Percentiles rank a stretch among this genome's conserved stretches.
phyloP scores from a whole-genome alignment of 1,140 invertebrate species.

The Lordiphosa stackelbergi region DNA sequence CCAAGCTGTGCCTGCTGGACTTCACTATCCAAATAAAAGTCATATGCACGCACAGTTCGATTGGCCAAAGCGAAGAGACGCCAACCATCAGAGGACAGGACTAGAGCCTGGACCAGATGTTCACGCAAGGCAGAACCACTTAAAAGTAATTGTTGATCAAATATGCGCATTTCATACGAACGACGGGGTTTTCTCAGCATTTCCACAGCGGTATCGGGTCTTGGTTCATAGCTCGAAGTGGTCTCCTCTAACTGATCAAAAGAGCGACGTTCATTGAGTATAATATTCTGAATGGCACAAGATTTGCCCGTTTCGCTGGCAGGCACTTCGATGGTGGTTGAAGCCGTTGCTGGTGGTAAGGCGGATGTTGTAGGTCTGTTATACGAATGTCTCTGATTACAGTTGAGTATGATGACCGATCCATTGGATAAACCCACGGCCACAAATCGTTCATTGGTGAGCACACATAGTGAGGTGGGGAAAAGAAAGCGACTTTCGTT shows the following conservation, averaged over 20 bases:
- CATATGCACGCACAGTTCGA: conserved; percentile 56
- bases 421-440: conserved; percentile 75
- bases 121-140: conserved; percentile 56
- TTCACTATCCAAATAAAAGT: conserved; percentile 64
- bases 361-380: conserved; percentile 23
- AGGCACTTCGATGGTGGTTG: neutral
- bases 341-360: conserved; percentile 9
- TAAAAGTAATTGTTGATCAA: conserved; percentile 66
- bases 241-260: conserved; percentile 39
- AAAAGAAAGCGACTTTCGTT: conserved; percentile 67
- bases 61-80: conserved; percentile 56
- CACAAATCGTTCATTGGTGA: conserved; percentile 63
- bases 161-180: conserved; percentile 58
- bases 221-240: conserved; percentile 17
- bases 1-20: neutral
- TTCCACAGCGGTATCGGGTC: conserved; percentile 54
- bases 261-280: conserved; percentile 63
- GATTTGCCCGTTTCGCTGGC: conserved; percentile 58
- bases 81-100: conserved; percentile 66
- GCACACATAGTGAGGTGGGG: conserved; percentile 59
- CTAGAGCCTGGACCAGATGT: conserved; percentile 58
- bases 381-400: conserved; percentile 49
- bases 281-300: conserved; percentile 76
- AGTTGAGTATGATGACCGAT: conserved; percentile 71
- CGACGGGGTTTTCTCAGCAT: conserved; percentile 48